phyloP scores from a whole-genome alignment of 2,797 vertebrate species.

The Gephyroberyx darwinii region DNA sequence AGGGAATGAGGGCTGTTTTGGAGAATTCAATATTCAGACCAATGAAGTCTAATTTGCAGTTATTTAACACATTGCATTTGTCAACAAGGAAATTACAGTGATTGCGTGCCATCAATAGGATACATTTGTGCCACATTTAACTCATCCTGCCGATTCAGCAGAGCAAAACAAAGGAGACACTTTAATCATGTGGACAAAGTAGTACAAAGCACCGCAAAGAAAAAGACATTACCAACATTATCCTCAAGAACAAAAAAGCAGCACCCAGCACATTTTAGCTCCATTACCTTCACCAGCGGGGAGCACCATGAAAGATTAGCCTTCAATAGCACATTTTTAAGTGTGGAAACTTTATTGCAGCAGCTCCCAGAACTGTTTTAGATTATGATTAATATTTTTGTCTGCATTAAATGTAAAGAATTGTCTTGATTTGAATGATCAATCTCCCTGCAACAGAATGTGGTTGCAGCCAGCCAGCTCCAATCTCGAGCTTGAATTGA shows the following conservation, averaged over 20 bases:
- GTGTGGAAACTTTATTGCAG: conserved; percentile 9
- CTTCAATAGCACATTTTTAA: not conserved
- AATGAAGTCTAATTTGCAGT: conserved; percentile 6
- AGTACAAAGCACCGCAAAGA: not conserved
- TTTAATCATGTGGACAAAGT: not conserved
- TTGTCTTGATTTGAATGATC: conserved; percentile 32
- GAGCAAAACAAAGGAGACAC: not conserved
- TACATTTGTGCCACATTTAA: conserved; percentile 9
- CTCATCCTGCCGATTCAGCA: not conserved
- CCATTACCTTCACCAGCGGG: conserved; percentile 29
- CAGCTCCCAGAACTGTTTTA: conserved; percentile 13
- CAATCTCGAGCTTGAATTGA: conserved; percentile 48
- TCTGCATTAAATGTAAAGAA: conserved; percentile 30
- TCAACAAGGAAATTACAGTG: not conserved
- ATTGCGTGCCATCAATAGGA: not conserved
- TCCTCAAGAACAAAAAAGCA: conserved; percentile 3
- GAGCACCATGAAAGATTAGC: conserved; percentile 5
- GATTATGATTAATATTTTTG: conserved; percentile 35
- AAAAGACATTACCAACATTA: conserved; percentile 2
- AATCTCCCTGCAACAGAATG: conserved; percentile 19
- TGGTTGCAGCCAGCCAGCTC: conserved; percentile 35
- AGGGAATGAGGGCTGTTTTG: conserved; percentile 4
- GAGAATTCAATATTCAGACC: conserved; percentile 6
- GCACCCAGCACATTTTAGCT: conserved; percentile 11
- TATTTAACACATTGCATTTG: conserved; percentile 7